Evolutionary conservation across 1,140 invertebrate species (phyloP).

Genomic region (Drosophila guanche): DNA sequence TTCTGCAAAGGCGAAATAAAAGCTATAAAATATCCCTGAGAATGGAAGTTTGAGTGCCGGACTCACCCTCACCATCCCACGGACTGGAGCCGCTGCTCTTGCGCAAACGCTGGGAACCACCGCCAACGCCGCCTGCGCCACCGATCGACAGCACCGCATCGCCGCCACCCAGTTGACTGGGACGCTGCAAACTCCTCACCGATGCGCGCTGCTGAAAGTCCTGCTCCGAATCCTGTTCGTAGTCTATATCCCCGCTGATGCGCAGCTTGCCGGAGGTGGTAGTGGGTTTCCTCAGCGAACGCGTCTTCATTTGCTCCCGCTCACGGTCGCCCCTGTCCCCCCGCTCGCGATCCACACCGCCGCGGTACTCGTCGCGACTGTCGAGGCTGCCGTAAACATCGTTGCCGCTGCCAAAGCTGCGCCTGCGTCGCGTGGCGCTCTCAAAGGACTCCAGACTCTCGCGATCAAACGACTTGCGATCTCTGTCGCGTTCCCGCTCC

Average conservation of each 20-base stretch:
- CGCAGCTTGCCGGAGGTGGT: slow-evolving; percentile 67
- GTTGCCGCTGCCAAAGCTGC: slow-evolving; percentile 81
- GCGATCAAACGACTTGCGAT: slow-evolving; percentile 81
- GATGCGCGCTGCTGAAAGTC: slow-evolving; percentile 62
- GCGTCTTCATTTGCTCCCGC: slow-evolving; percentile 69
- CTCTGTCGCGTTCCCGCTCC: slow-evolving; percentile 51
- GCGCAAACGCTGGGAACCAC: slow-evolving; percentile 62
- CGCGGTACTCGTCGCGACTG: slow-evolving; percentile 75
- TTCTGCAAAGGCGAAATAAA: slow-evolving; percentile 58
- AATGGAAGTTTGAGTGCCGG: too few species aligned
- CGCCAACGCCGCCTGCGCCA: neutral
- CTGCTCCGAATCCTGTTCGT: slow-evolving; percentile 81
- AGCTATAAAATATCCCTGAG: neutral
- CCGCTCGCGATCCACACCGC: slow-evolving; percentile 24
- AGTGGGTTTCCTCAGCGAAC: slow-evolving; percentile 70
- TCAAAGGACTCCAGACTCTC: slow-evolving; percentile 83
- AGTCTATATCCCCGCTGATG: slow-evolving; percentile 76
- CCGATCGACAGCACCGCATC: slow-evolving; percentile 36
- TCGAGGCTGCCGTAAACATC: slow-evolving; percentile 82
- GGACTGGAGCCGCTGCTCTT: slow-evolving; percentile 84
- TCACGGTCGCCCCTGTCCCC: slow-evolving; percentile 41
- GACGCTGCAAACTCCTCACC: slow-evolving; percentile 72
- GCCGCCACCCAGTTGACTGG: slow-evolving; percentile 60
- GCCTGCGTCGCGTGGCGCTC: slow-evolving; percentile 66
- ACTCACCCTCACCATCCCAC: slow-evolving; percentile 85